Evolutionary conservation across 2,888 invertebrate species (phyloP).

Genomic region (Plebejus argus): DNA sequence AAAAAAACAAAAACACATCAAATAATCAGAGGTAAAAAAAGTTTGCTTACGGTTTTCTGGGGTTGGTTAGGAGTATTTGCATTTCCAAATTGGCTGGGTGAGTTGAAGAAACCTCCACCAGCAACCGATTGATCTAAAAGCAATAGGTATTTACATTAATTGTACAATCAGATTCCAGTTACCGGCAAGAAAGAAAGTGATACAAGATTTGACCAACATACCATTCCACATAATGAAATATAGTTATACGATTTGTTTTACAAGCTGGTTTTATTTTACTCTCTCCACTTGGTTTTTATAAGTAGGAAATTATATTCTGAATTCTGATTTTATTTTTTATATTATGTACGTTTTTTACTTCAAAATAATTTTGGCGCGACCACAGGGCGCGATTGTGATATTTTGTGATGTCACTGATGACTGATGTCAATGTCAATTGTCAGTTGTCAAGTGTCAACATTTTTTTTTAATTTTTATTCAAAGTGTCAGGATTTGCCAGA

Average conservation of each 20-base stretch:
- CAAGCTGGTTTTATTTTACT: background rate
- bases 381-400: no score
- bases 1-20: background rate
- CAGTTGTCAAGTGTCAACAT: no score
- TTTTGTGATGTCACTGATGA: no score
- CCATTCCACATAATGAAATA: conserved; percentile 42
- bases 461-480: no score
- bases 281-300: background rate
- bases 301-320: no score
- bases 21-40: background rate
- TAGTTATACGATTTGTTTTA: background rate
- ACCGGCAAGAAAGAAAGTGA: background rate
- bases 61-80: conserved; percentile 69
- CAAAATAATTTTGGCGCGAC: no score
- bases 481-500: no score
- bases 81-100: conserved; percentile 72
- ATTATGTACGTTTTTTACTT: background rate
- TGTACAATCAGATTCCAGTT: background rate
- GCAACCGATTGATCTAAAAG: conserved; percentile 70
- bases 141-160: background rate
- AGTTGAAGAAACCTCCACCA: conserved; percentile 75
- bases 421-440: no score
- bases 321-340: no score
- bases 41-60: conserved; percentile 62
- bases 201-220: conserved; percentile 35